Percentiles rank a stretch among this genome's conserved stretches.
Evolutionary conservation across 1,140 invertebrate genomes (phyloP).

Genomic region (Contarinia nasturtii): DNA sequence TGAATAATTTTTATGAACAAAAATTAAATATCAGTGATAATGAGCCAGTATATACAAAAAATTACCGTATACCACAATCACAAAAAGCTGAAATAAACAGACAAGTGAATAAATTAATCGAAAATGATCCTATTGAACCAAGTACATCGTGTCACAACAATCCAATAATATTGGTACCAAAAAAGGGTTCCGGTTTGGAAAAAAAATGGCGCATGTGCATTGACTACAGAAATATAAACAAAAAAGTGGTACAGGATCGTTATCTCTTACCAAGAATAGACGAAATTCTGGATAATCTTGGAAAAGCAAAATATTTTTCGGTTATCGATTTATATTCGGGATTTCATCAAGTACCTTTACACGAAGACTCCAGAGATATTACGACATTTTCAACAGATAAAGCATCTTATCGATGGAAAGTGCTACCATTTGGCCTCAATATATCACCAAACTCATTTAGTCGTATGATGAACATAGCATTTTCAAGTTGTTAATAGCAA

Average conservation of each 20-base stretch:
- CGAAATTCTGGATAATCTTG: conserved; percentile 21
- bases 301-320: conserved; percentile 11
- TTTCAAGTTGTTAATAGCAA: too few species aligned
- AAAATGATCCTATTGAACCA: conserved; percentile 9
- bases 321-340: conserved; percentile 22
- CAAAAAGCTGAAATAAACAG: conserved; percentile 5
- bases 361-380: conserved; percentile 5
- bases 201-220: conserved; percentile 20
- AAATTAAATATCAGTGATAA: neutral
- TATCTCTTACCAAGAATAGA: conserved; percentile 27
- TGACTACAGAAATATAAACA: conserved; percentile 27
- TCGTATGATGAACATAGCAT: conserved; percentile 6
- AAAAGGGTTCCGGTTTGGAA: conserved; percentile 19
- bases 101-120: conserved; percentile 11
- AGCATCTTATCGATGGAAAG: too few species aligned
- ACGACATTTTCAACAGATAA: conserved; percentile 9
- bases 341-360: conserved; percentile 15
- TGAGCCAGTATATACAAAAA: conserved; percentile 2
- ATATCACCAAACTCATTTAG: conserved; percentile 6
- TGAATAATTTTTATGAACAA: neutral
- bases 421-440: neutral
- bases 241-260: conserved; percentile 18
- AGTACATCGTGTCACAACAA: conserved; percentile 19
- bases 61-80: neutral
- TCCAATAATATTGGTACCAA: conserved; percentile 21